A percentile compares a stretch with the other conserved stretches of the same genome.
These are phyloP conservation scores for Sebastes schlegelii DNA, from an alignment of 2,113 vertebrate genomes.

Conservation along the genomic window DNA sequence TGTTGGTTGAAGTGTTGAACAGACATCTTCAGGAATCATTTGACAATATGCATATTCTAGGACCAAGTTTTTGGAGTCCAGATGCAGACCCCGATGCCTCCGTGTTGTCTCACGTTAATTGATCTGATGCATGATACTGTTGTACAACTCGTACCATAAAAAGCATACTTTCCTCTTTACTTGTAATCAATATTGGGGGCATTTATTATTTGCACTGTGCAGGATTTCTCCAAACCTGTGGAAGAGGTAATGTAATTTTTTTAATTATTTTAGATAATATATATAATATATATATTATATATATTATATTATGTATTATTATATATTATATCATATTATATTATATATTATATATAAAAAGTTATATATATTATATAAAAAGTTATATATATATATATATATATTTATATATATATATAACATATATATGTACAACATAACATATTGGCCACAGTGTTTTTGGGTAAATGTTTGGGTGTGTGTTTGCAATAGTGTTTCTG, in stretches of 20 bases:
- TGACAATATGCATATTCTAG: slow-evolving; percentile 71
- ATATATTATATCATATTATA: too few species aligned
- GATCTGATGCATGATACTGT: slow-evolving; percentile 82
- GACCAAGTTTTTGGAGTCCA: slow-evolving; percentile 63
- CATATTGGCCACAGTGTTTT: neutral
- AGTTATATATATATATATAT: too few species aligned
- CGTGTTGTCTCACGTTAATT: slow-evolving; percentile 74
- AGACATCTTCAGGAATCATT: slow-evolving; percentile 75
- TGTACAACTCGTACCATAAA: slow-evolving; percentile 68
- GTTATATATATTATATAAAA: too few species aligned
- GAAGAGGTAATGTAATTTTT: too few species aligned
- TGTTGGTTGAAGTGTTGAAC: slow-evolving; percentile 22
- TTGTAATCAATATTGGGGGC: slow-evolving; percentile 58
- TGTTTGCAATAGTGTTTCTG: neutral
- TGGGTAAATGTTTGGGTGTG: neutral
- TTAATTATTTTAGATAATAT: slow-evolving; percentile 61
- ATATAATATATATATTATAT: too few species aligned
- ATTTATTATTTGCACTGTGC: neutral
- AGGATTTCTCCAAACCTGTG: too few species aligned
- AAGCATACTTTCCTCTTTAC: slow-evolving; percentile 48
- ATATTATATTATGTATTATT: too few species aligned
- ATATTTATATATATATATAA: too few species aligned
- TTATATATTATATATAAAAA: too few species aligned
- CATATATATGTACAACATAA: too few species aligned
- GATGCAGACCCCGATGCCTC: slow-evolving; percentile 49